Percentiles rank a stretch among this genome's conserved stretches.
phyloP scores from a whole-genome alignment of 37 sponge, comb jelly and placozoan genomes.

The Amphimedon queenslandica region DNA sequence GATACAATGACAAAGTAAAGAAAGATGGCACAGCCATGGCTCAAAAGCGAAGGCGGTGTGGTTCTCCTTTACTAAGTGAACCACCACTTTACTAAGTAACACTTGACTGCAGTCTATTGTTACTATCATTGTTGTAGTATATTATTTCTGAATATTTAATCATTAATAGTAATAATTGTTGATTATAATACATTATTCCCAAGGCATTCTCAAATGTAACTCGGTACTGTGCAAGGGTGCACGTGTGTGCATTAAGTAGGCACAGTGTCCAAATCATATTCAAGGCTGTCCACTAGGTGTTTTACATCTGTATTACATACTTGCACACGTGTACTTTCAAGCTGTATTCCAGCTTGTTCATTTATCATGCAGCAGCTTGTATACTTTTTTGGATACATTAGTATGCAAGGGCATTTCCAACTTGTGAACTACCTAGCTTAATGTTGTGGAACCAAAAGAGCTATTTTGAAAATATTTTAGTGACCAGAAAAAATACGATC shows the following conservation, averaged over 20 bases:
- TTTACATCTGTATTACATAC: neutral
- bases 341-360: neutral
- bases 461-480: too few species aligned
- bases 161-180: neutral
- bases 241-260: neutral
- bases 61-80: neutral
- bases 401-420: neutral
- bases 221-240: neutral
- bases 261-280: neutral
- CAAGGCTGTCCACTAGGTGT: neutral
- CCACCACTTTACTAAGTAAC: too few species aligned
- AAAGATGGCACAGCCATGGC: neutral
- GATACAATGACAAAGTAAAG: neutral
- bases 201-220: neutral
- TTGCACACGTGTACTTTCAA: neutral
- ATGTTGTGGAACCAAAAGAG: too few species aligned
- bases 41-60: neutral
- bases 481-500: too few species aligned
- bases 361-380: neutral
- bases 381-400: neutral
- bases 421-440: neutral
- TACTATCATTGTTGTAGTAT: neutral
- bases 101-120: neutral
- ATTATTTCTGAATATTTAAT: neutral
- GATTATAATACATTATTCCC: neutral